Evolutionary conservation across 2,797 vertebrate species (phyloP).

Genomic region (Steatocranus sp.): DNA sequence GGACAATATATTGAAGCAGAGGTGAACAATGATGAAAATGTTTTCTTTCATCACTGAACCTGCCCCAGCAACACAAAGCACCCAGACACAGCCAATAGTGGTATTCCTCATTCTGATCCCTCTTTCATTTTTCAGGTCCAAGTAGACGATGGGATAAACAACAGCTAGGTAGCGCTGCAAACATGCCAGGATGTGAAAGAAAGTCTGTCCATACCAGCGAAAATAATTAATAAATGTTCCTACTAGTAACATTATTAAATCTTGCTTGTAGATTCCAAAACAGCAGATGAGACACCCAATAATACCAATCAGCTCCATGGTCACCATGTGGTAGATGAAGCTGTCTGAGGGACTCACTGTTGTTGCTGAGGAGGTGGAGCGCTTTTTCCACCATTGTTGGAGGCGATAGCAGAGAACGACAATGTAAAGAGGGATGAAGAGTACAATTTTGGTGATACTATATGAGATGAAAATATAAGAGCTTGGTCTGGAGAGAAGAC

Average conservation of each 20-base stretch:
- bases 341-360: not conserved
- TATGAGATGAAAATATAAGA: not conserved
- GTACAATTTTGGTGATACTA: not conserved
- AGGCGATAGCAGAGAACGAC: not conserved
- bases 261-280: not conserved
- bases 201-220: not conserved
- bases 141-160: constrained; percentile 17
- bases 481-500: not conserved
- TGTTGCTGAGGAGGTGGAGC: not conserved
- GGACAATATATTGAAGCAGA: not conserved
- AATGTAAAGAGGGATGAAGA: not conserved
- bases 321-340: not conserved
- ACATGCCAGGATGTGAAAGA: constrained; percentile 10
- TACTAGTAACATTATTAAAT: not conserved
- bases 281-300: not conserved
- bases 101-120: constrained; percentile 8
- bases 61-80: not conserved
- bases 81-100: not conserved
- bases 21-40: accelerated
- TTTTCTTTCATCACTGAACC: not conserved
- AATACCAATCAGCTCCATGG: not conserved
- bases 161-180: constrained; percentile 35
- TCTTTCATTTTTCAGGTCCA: not conserved
- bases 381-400: not conserved
- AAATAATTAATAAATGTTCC: not conserved